These are phyloP conservation scores for Meghimatium bilineatum DNA, from an alignment of 2,888 invertebrate species.

Conservation along the genomic window DNA sequence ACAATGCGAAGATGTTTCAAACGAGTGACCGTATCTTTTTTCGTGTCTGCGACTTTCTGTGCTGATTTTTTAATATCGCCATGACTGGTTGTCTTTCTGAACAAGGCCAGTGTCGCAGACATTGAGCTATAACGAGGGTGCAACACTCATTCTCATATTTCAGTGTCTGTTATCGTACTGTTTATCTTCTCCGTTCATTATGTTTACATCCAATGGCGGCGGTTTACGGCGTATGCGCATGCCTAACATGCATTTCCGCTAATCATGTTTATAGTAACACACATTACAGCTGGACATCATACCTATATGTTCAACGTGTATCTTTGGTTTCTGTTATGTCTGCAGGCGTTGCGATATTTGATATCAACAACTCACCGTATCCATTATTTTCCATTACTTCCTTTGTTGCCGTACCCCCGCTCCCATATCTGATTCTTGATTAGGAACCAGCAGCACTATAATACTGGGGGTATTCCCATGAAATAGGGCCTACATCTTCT, in stretches of 20 bases:
- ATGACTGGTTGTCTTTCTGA: slow-evolving; percentile 91
- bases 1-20: slow-evolving; percentile 95
- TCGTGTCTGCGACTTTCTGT: slow-evolving; percentile 94
- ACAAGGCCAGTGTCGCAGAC: slow-evolving; percentile 82
- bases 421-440: no score
- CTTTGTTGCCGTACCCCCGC: no score
- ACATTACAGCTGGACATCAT: no score
- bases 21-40: slow-evolving; percentile 94
- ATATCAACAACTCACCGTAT: no score
- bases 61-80: slow-evolving; percentile 97
- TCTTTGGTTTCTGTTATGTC: no score
- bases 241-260: slow-evolving; percentile 30
- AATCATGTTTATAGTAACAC: no score
- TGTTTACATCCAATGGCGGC: slow-evolving; percentile 41
- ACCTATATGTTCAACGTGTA: no score
- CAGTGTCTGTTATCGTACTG: not conserved
- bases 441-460: no score
- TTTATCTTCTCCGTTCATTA: slow-evolving; percentile 29
- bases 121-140: slow-evolving; percentile 58
- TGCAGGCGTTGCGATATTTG: no score
- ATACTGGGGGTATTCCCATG: no score
- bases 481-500: no score
- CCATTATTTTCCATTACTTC: no score
- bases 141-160: slow-evolving; percentile 36
- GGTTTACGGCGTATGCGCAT: slow-evolving; percentile 32